phyloP scores from a whole-genome alignment of 2,113 vertebrate genomes.

The Sinocyclocheilus anophthalmus region DNA sequence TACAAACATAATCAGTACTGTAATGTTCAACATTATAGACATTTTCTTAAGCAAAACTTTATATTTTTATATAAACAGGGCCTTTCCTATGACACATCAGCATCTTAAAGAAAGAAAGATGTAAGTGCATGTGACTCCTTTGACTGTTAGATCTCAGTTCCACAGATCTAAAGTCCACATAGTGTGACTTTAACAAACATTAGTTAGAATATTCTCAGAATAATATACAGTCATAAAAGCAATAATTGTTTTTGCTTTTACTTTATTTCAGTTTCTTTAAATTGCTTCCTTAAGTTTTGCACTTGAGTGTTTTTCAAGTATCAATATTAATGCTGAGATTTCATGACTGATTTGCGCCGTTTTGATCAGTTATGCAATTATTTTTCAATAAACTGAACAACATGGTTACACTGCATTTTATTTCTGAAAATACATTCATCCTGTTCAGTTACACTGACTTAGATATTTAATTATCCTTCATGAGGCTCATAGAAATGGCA shows the following conservation, averaged over 20 bases:
- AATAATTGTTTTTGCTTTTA: constrained; percentile 48
- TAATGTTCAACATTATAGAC: neutral
- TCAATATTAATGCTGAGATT: constrained; percentile 38
- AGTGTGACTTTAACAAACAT: neutral
- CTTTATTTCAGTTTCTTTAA: constrained; percentile 16
- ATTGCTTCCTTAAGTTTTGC: constrained; percentile 37
- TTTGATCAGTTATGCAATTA: constrained; percentile 52
- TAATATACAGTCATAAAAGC: constrained; percentile 49
- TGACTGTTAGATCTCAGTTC: constrained; percentile 15
- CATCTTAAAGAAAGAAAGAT: neutral
- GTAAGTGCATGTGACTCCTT: neutral
- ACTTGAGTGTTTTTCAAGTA: constrained; percentile 31
- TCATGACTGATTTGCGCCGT: constrained; percentile 22
- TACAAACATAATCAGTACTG: constrained; percentile 12
- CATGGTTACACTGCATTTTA: constrained; percentile 59
- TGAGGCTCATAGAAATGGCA: constrained; percentile 56
- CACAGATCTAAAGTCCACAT: neutral
- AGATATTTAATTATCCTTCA: constrained; percentile 54
- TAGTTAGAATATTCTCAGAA: constrained; percentile 26
- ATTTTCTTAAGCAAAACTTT: neutral
- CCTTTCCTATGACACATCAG: constrained; percentile 24
- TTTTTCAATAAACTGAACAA: constrained; percentile 59
- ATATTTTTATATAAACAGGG: constrained; percentile 46
- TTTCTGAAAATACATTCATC: constrained; percentile 61
- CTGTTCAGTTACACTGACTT: constrained; percentile 61